phyloP scores from a whole-genome alignment of 2,888 invertebrate genomes.

The Erebia ligea region DNA sequence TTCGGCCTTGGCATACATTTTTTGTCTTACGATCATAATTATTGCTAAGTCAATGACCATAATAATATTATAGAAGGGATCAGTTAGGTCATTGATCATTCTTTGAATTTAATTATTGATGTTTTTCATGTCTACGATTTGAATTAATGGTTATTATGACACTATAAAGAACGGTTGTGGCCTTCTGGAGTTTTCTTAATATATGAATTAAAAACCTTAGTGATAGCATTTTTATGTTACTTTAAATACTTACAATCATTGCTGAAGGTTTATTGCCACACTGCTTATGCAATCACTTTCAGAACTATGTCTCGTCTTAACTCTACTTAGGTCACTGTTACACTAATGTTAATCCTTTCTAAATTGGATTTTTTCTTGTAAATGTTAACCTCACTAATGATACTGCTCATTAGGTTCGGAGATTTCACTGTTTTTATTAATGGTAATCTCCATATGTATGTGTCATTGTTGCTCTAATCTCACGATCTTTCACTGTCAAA shows the following conservation, averaged over 20 bases:
- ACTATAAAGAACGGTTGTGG: background rate
- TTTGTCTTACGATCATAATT: conserved; percentile 19
- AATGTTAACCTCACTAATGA: conserved; percentile 32
- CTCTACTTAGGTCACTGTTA: conserved; percentile 26
- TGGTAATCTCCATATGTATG: conserved; percentile 20
- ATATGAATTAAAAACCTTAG: background rate
- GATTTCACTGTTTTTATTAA: conserved; percentile 16
- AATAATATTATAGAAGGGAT: conserved; percentile 17
- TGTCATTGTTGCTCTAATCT: conserved; percentile 31
- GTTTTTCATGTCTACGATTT: background rate
- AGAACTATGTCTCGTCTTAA: conserved; percentile 32
- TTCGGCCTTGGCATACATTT: conserved; percentile 28
- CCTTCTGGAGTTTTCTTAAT: background rate
- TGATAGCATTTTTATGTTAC: background rate
- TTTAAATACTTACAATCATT: conserved; percentile 67
- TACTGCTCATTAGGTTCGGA: conserved; percentile 35
- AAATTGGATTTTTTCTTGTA: conserved; percentile 32
- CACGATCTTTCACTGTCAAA: conserved; percentile 45
- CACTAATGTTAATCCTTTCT: conserved; percentile 32
- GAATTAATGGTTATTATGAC: background rate
- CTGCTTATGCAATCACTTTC: conserved; percentile 41
- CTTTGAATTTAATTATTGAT: background rate
- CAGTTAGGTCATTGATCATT: conserved; percentile 23
- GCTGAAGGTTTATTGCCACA: conserved; percentile 55
- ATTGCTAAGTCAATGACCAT: conserved; percentile 16